Conservation (phyloP, 2,797 vertebrate genomes). For the Lithobates pipiens region DNA sequence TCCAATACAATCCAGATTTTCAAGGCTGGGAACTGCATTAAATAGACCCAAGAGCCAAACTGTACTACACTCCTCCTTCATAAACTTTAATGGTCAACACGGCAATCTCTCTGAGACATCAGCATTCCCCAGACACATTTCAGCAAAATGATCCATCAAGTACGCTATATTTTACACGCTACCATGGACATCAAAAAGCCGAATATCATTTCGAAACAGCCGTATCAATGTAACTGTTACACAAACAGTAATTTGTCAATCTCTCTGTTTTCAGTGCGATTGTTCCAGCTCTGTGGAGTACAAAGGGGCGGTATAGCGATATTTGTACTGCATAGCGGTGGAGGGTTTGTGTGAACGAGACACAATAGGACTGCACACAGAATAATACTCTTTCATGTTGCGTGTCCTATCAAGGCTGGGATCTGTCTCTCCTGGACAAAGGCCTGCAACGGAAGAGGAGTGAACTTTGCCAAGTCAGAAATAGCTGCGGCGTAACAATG, state of each 20-base stretch:
- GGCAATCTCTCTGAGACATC: not conserved
- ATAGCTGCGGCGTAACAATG: conserved; percentile 53
- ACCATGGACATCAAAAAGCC: not conserved
- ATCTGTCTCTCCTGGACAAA: conserved; percentile 46
- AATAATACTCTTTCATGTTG: conserved; percentile 32
- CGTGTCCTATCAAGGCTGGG: conserved; percentile 25
- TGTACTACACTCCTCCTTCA: not conserved
- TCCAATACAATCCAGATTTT: conserved; percentile 1
- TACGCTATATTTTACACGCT: not conserved
- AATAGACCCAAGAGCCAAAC: conserved; percentile 6
- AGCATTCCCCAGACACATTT: not conserved
- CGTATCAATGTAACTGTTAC: not conserved
- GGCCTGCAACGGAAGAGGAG: conserved; percentile 33
- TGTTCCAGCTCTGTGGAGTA: not conserved
- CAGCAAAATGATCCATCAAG: not conserved
- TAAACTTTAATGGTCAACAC: not conserved
- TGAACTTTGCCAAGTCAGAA: conserved; percentile 43
- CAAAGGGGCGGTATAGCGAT: not conserved
- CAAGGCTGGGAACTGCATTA: conserved; percentile 1
- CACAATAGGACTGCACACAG: conserved; percentile 17
- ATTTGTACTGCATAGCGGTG: not conserved
- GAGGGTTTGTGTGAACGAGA: conserved; percentile 11
- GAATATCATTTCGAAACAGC: not conserved
- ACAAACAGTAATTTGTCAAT: not conserved
- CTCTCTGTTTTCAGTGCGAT: not conserved